Conservation (phyloP, 2,888 invertebrate species). For the Plagodis dolabraria region DNA sequence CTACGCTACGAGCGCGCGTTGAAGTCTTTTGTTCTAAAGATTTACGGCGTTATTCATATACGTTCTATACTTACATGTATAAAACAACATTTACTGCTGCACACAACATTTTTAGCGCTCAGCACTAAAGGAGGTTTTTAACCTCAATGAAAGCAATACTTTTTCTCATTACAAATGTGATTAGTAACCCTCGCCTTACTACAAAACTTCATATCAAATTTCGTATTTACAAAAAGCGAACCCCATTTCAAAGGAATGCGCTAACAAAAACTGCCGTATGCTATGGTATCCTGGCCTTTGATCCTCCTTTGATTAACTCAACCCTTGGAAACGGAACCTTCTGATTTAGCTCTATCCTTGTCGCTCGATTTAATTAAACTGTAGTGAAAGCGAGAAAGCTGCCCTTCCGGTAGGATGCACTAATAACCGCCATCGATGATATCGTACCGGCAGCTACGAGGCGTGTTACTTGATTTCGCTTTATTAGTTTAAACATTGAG, state of each 20-base stretch:
- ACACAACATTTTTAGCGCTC: too few relatives aligned
- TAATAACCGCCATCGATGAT: slow-evolving; percentile 26
- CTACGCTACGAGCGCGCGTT: slow-evolving; percentile 48
- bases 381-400: slow-evolving; percentile 32
- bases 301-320: slow-evolving; percentile 35
- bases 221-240: slow-evolving; percentile 20
- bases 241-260: slow-evolving; percentile 23
- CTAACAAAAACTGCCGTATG: slow-evolving; percentile 34
- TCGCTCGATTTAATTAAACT: slow-evolving; percentile 14
- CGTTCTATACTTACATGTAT: too few relatives aligned
- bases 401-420: slow-evolving; percentile 30
- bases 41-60: too few relatives aligned
- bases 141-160: too few relatives aligned
- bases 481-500: slow-evolving; percentile 2
- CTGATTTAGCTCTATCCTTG: slow-evolving; percentile 21
- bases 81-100: neutral
- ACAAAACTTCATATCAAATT: slow-evolving; percentile 28
- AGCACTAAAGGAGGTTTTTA: too few relatives aligned
- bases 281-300: slow-evolving; percentile 34
- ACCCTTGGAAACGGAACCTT: slow-evolving; percentile 29
- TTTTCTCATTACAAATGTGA: slow-evolving; percentile 1
- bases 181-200: slow-evolving; percentile 2
- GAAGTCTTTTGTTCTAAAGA: slow-evolving; percentile 53
- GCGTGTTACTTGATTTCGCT: slow-evolving; percentile 20
- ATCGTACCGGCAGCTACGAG: slow-evolving; percentile 4